phyloP scores from a whole-genome alignment of 2,113 vertebrate genomes.

The Calidris pygmaea region DNA sequence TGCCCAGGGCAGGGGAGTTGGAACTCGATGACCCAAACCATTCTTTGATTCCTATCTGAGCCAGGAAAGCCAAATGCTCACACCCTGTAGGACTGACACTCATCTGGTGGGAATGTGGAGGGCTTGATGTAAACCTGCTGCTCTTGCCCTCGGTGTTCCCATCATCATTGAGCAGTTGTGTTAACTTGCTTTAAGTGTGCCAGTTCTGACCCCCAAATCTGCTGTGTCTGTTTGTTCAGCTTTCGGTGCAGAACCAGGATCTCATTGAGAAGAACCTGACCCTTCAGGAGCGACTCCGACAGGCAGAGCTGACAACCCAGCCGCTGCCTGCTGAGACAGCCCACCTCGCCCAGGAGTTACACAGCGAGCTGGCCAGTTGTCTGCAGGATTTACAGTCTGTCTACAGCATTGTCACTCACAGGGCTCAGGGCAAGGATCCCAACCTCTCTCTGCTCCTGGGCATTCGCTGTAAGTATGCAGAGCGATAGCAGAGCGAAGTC shows the following conservation, averaged over 20 bases:
- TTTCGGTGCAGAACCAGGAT: slow-evolving; percentile 94
- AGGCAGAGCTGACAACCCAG: slow-evolving; percentile 65
- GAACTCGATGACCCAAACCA: neutral
- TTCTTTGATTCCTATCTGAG: neutral
- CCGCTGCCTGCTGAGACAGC: slow-evolving; percentile 68
- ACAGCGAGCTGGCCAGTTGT: slow-evolving; percentile 85
- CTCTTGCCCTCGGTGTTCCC: neutral
- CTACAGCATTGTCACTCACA: slow-evolving; percentile 92
- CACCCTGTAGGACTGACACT: neutral
- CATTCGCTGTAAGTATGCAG: slow-evolving; percentile 83
- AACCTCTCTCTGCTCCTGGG: slow-evolving; percentile 95
- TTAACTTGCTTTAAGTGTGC: neutral
- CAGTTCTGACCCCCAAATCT: neutral
- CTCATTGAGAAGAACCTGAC: slow-evolving; percentile 93
- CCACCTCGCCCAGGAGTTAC: slow-evolving; percentile 75
- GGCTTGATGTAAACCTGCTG: neutral
- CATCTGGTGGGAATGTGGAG: neutral
- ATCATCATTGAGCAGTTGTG: accelerated
- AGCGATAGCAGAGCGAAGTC: neutral
- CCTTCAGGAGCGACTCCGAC: slow-evolving; percentile 85
- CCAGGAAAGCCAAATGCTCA: neutral
- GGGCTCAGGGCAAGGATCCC: slow-evolving; percentile 91
- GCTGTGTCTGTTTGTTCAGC: slow-evolving; percentile 61
- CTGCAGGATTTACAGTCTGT: slow-evolving; percentile 90
- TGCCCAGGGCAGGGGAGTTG: neutral